A percentile compares a stretch with the other conserved stretches of the same genome.
Evolutionary conservation across 2,888 invertebrate genomes (phyloP).

Genomic region (Heliothis peltigera): DNA sequence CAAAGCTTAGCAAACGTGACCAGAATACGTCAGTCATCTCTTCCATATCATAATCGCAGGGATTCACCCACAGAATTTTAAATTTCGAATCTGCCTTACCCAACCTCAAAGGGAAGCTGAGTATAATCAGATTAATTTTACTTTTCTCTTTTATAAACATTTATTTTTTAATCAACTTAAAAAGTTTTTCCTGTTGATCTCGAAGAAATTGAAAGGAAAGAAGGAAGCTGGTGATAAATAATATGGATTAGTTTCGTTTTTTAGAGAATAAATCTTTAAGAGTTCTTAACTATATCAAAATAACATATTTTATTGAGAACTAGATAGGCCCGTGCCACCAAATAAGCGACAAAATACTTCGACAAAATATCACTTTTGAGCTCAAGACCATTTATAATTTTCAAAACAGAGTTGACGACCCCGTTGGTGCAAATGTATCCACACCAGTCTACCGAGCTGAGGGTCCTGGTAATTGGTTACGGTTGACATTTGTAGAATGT

Average conservation of each 20-base stretch:
- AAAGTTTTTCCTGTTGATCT: not conserved
- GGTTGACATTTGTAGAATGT: no score
- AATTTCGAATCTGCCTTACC: conserved; percentile 67
- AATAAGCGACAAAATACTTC: no score
- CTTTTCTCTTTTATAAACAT: conserved; percentile 4
- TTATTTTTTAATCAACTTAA: not conserved
- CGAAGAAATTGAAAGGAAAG: not conserved
- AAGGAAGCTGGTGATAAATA: not conserved
- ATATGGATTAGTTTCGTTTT: not conserved
- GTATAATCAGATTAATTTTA: conserved; percentile 39
- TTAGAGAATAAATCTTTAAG: not conserved
- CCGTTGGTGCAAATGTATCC: no score
- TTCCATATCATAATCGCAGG: conserved; percentile 80
- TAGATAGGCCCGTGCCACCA: no score
- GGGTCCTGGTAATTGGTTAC: no score
- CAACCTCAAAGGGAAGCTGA: conserved; percentile 61
- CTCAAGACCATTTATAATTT: no score
- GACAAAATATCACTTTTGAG: no score
- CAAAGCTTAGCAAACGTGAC: conserved; percentile 82
- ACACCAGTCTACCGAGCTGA: no score
- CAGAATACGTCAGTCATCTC: conserved; percentile 74
- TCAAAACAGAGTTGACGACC: no score
- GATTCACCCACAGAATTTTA: conserved; percentile 79
- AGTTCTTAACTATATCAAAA: no score
- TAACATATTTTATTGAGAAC: no score